Conservation (phyloP, 2,797 vertebrate genomes). For the Lacerta agilis region DNA sequence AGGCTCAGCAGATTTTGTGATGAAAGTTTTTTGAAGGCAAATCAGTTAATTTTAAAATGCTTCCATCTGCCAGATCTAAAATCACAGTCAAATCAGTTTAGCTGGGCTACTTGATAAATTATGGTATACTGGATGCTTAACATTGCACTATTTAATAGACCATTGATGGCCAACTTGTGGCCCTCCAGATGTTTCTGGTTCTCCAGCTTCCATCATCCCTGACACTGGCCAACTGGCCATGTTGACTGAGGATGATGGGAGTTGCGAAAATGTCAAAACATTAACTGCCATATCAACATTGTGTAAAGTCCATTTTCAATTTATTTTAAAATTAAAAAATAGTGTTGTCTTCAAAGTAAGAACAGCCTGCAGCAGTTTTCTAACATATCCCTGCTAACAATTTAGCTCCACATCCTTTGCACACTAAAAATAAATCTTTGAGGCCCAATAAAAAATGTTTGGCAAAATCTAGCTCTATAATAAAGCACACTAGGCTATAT, state of each 20-base stretch:
- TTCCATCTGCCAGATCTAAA: neutral
- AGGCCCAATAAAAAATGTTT: slow-evolving; percentile 42
- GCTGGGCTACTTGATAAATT: slow-evolving; percentile 40
- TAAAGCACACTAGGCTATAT: no score
- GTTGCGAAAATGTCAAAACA: slow-evolving; percentile 65
- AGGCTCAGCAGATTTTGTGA: neutral
- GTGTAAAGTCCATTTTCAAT: slow-evolving; percentile 42
- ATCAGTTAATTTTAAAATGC: neutral
- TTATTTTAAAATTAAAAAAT: neutral
- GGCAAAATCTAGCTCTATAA: slow-evolving; percentile 8
- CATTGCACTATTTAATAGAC: neutral
- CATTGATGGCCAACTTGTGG: no score
- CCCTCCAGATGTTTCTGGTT: no score
- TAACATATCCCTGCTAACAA: slow-evolving; percentile 38
- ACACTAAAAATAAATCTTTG: slow-evolving; percentile 33
- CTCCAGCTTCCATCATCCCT: no score
- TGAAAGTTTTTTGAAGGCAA: neutral
- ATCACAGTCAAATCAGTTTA: slow-evolving; percentile 12
- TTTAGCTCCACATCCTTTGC: slow-evolving; percentile 19
- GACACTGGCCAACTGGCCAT: no score
- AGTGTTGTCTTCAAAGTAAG: slow-evolving; percentile 48
- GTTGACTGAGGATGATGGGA: no score
- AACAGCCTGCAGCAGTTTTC: slow-evolving; percentile 44
- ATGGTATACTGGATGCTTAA: neutral
- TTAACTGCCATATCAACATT: slow-evolving; percentile 55